phyloP scores from a whole-genome alignment of 1,140 invertebrate species.

The Acyrthosiphon pisum region DNA sequence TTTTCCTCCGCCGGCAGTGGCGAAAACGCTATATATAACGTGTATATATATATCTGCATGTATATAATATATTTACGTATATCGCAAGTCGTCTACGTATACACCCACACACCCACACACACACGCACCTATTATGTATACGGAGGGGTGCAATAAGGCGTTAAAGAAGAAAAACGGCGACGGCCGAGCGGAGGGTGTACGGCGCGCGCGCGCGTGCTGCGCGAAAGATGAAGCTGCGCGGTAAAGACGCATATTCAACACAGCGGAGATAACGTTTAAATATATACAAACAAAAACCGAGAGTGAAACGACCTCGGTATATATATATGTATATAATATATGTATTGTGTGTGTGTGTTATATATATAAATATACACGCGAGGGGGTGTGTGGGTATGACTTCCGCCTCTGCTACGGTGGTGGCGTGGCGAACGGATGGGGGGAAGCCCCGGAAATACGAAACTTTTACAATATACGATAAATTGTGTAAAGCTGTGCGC shows the following conservation, averaged over 20 bases:
- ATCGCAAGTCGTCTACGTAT: not conserved
- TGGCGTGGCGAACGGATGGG: not conserved
- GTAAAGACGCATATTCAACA: slow-evolving; percentile 41
- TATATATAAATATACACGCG: not conserved
- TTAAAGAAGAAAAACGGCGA: slow-evolving; percentile 56
- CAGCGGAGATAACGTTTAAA: slow-evolving; percentile 57
- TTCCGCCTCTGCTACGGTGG: not conserved
- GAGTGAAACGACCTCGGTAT: slow-evolving; percentile 47
- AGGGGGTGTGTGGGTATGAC: not conserved
- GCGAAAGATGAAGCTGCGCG: slow-evolving; percentile 38
- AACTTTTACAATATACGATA: slow-evolving; percentile 57
- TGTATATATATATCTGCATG: not conserved
- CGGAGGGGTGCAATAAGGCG: slow-evolving; percentile 57
- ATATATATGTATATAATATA: not conserved
- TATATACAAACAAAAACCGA: slow-evolving; percentile 56
- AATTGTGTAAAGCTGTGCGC: slow-evolving; percentile 53
- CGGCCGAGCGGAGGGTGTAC: not conserved
- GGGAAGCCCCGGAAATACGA: slow-evolving; percentile 47
- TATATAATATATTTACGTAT: slow-evolving; percentile 19
- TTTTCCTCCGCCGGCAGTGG: not conserved
- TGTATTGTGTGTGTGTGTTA: not conserved
- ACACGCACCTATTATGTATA: slow-evolving; percentile 7
- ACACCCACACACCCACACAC: not conserved
- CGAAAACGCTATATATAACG: not conserved
- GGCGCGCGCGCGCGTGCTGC: not conserved